Percentiles rank a stretch among this genome's conserved stretches.
phyloP scores from a whole-genome alignment of 1,140 invertebrate species.

The Cotesia chilonis region DNA sequence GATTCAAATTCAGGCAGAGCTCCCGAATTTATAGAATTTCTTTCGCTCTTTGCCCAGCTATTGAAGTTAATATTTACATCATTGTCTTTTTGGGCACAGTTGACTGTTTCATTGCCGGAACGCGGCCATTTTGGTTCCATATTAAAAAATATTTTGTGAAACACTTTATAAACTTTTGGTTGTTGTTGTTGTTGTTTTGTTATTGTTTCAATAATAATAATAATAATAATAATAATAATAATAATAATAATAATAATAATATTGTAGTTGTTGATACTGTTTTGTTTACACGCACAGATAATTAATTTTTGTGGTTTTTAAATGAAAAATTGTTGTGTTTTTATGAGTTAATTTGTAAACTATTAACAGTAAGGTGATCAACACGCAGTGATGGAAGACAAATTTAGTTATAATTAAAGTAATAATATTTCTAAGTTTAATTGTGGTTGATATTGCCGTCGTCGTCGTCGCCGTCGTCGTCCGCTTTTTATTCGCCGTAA shows the following conservation, averaged over 20 bases:
- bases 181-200: background rate
- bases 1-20: too few relatives aligned
- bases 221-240: too few relatives aligned
- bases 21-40: too few relatives aligned
- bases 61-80: too few relatives aligned
- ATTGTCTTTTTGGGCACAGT: too few relatives aligned
- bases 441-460: slow-evolving; percentile 17
- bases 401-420: background rate
- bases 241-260: background rate
- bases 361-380: background rate
- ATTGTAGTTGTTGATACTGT: background rate
- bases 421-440: slow-evolving; percentile 14
- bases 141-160: too few relatives aligned
- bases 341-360: background rate
- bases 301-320: background rate
- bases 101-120: too few relatives aligned
- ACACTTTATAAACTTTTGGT: background rate
- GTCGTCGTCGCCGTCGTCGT: slow-evolving; percentile 22
- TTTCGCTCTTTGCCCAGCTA: too few relatives aligned
- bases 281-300: slow-evolving; percentile 1
- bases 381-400: background rate
- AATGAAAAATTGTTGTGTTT: background rate
- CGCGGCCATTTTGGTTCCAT: too few relatives aligned
- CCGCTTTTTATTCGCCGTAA: slow-evolving; percentile 5
- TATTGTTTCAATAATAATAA: background rate